Conservation (phyloP, 2,888 invertebrate genomes). For the Drosophila tripunctata region DNA sequence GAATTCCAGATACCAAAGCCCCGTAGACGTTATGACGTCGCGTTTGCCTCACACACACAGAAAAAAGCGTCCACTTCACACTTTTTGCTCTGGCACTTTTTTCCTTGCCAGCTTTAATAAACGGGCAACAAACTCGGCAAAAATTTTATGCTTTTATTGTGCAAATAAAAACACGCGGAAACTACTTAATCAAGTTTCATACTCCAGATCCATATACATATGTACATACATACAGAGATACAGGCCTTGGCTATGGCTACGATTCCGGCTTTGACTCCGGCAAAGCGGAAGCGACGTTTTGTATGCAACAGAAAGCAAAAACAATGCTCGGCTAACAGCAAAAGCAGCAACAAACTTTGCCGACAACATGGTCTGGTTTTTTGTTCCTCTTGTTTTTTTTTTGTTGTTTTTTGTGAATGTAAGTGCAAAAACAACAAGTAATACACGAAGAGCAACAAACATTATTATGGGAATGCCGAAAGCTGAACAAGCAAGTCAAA, state of each 20-base stretch:
- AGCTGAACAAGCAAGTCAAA: constrained; percentile 60
- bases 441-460: constrained; percentile 12
- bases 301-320: constrained; percentile 51
- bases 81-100: constrained; percentile 56
- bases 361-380: constrained; percentile 36
- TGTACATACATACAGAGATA: constrained; percentile 10
- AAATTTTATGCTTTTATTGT: constrained; percentile 75
- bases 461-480: constrained; percentile 45
- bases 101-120: constrained; percentile 49
- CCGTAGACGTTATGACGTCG: constrained; percentile 14
- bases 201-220: constrained; percentile 21
- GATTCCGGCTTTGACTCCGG: constrained; percentile 16
- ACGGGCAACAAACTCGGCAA: constrained; percentile 30
- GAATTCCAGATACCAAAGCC: not conserved
- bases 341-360: constrained; percentile 56
- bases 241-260: not conserved
- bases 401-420: constrained; percentile 42
- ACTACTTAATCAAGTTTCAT: constrained; percentile 82
- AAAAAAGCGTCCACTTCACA: constrained; percentile 65
- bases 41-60: constrained; percentile 17
- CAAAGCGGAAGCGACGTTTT: constrained; percentile 56
- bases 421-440: constrained; percentile 27
- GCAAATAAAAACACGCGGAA: constrained; percentile 80
- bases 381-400: constrained; percentile 16
- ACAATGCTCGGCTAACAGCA: constrained; percentile 39